These are phyloP conservation scores for Cephus cinctus DNA, from an alignment of 1,140 invertebrate species.

Conservation along the genomic window DNA sequence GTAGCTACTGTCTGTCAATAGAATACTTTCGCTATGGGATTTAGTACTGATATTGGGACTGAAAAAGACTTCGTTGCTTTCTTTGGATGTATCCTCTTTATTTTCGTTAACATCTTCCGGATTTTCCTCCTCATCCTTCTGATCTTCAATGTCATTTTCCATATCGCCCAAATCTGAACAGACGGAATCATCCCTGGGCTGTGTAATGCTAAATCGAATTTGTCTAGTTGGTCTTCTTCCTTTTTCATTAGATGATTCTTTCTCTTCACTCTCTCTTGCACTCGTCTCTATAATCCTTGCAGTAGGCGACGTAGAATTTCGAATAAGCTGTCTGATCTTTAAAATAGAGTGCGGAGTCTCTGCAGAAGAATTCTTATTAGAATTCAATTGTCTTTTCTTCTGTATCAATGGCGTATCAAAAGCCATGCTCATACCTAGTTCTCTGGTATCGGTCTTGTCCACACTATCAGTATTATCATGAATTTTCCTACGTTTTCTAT, in stretches of 20 bases:
- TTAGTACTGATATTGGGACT: constrained; percentile 20
- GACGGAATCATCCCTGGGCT: constrained; percentile 17
- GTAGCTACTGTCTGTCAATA: constrained; percentile 25
- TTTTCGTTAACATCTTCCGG: neutral
- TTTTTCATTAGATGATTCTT: constrained; percentile 7
- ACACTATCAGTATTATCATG: neutral
- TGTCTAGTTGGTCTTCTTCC: constrained; percentile 28
- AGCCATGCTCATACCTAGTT: constrained; percentile 30
- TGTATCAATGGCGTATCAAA: constrained; percentile 45
- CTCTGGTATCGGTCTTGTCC: neutral
- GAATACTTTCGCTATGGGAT: constrained; percentile 17
- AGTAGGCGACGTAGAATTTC: constrained; percentile 31
- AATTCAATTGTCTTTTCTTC: constrained; percentile 26
- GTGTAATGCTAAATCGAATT: constrained; percentile 34
- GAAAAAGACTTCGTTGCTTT: constrained; percentile 4
- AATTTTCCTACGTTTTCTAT: constrained; percentile 24
- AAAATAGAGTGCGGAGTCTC: constrained; percentile 51
- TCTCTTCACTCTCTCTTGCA: neutral
- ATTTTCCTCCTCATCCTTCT: no score
- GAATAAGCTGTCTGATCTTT: constrained; percentile 46
- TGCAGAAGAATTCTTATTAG: neutral
- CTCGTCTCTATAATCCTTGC: neutral
- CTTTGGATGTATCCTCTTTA: constrained; percentile 2
- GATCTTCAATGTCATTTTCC: no score
- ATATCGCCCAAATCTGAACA: neutral